A percentile compares a stretch with the other conserved stretches of the same genome.
Evolutionary conservation across 2,888 invertebrate genomes (phyloP).

Genomic region (Rosalia funebris): DNA sequence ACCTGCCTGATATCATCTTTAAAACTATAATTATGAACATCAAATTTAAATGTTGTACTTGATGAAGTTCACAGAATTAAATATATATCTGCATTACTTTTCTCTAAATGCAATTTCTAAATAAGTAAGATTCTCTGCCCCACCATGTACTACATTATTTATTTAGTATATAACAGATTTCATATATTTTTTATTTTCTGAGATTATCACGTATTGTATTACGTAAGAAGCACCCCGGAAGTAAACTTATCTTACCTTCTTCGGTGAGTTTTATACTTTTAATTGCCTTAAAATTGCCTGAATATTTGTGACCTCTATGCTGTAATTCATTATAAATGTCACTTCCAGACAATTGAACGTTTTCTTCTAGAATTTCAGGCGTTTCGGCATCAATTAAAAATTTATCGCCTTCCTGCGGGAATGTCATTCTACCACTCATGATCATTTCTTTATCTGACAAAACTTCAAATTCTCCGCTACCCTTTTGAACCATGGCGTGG

Average conservation of each 20-base stretch:
- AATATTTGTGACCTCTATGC: constrained; percentile 73
- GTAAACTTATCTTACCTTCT: constrained; percentile 57
- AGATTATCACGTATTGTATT: too few relatives aligned
- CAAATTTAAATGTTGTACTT: too few relatives aligned
- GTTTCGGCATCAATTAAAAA: constrained; percentile 66
- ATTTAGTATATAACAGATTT: too few relatives aligned
- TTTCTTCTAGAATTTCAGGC: constrained; percentile 61
- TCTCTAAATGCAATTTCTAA: too few relatives aligned
- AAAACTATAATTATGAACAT: too few relatives aligned
- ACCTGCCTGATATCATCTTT: too few relatives aligned
- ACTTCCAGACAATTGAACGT: constrained; percentile 68
- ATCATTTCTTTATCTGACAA: constrained; percentile 71
- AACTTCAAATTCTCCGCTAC: constrained; percentile 62
- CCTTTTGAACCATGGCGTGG: constrained; percentile 61
- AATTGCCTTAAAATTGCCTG: constrained; percentile 55
- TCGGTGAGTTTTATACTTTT: constrained; percentile 56
- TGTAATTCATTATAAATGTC: constrained; percentile 78
- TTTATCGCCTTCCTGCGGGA: constrained; percentile 68
- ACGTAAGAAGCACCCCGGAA: too few relatives aligned
- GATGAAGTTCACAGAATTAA: too few relatives aligned
- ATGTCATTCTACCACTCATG: constrained; percentile 75
- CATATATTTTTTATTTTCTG: too few relatives aligned
- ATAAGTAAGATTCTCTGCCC: too few relatives aligned
- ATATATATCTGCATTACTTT: too few relatives aligned
- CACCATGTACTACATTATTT: too few relatives aligned